Conservation (phyloP, 2,888 invertebrate genomes). For the Lycia hirtaria region DNA sequence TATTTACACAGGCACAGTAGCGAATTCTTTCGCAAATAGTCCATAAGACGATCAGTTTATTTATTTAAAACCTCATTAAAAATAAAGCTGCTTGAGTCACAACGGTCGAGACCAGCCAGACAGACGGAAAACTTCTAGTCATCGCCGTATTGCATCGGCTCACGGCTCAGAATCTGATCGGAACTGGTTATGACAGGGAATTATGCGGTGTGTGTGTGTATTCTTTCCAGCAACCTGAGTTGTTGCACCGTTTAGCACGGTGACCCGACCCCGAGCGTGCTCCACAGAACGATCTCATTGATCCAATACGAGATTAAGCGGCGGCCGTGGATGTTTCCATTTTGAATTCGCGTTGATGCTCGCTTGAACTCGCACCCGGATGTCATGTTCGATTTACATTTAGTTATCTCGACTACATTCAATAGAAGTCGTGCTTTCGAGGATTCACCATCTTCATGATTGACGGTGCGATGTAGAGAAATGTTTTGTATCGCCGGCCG, state of each 20-base stretch:
- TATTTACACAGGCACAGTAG: slow-evolving; percentile 48
- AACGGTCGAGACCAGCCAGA: slow-evolving; percentile 51
- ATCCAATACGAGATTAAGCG: slow-evolving; percentile 76
- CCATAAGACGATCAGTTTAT: slow-evolving; percentile 58
- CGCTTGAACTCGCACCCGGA: slow-evolving; percentile 80
- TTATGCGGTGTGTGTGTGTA: slow-evolving; percentile 51
- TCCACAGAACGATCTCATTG: slow-evolving; percentile 69
- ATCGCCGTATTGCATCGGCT: slow-evolving; percentile 45
- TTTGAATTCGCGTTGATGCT: slow-evolving; percentile 71
- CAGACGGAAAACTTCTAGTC: slow-evolving; percentile 45
- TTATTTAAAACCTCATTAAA: slow-evolving; percentile 59
- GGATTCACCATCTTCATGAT: slow-evolving; percentile 61
- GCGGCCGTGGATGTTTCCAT: slow-evolving; percentile 76
- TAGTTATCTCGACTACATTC: slow-evolving; percentile 67
- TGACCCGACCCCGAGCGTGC: slow-evolving; percentile 72
- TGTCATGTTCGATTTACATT: slow-evolving; percentile 77
- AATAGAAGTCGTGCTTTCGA: slow-evolving; percentile 63
- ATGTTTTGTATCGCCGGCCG: slow-evolving; percentile 20
- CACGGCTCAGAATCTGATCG: slow-evolving; percentile 50
- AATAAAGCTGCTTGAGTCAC: slow-evolving; percentile 65
- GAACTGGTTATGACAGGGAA: slow-evolving; percentile 49
- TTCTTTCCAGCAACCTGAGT: slow-evolving; percentile 57
- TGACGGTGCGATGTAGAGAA: slow-evolving; percentile 48
- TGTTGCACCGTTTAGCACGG: slow-evolving; percentile 74
- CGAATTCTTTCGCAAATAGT: slow-evolving; percentile 48